Conservation (phyloP, 2,797 vertebrate genomes). For the Megalops cyprinoides region DNA sequence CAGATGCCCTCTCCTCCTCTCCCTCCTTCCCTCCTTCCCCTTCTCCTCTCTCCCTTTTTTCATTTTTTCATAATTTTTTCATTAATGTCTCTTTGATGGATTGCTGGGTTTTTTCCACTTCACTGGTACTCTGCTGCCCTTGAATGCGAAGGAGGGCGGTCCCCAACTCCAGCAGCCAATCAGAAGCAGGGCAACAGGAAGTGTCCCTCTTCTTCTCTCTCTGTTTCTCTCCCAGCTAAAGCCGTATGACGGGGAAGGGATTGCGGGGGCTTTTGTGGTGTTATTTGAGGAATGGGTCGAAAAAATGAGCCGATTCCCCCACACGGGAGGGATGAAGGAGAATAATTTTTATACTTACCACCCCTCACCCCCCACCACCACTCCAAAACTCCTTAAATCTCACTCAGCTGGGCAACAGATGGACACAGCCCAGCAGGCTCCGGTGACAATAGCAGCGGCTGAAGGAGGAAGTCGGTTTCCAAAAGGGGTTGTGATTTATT, state of each 20-base stretch:
- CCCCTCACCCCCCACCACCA: background rate
- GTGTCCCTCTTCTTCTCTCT: background rate
- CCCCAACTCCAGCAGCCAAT: slow-evolving; percentile 8
- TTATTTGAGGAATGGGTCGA: slow-evolving; percentile 50
- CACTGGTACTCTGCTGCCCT: background rate
- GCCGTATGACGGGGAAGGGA: background rate
- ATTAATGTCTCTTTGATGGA: slow-evolving; percentile 39
- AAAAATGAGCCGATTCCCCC: slow-evolving; percentile 47
- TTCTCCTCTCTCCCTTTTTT: slow-evolving; percentile 31
- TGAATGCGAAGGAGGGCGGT: slow-evolving; percentile 17
- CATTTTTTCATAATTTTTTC: slow-evolving; percentile 44
- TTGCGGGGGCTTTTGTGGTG: slow-evolving; percentile 34
- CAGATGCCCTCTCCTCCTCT: background rate
- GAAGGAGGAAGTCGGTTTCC: slow-evolving; percentile 30
- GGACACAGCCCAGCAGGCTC: slow-evolving; percentile 36
- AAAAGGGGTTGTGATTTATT: background rate
- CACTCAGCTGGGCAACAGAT: slow-evolving; percentile 67
- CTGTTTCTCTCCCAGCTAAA: slow-evolving; percentile 23
- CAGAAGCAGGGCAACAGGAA: slow-evolving; percentile 29
- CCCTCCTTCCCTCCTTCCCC: slow-evolving; percentile 25
- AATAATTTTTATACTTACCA: slow-evolving; percentile 31
- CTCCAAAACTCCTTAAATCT: slow-evolving; percentile 11
- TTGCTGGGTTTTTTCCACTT: slow-evolving; percentile 33
- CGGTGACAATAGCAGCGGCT: background rate
- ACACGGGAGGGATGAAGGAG: slow-evolving; percentile 39